phyloP scores from a whole-genome alignment of 2,113 vertebrate species.

The Otis tarda region DNA sequence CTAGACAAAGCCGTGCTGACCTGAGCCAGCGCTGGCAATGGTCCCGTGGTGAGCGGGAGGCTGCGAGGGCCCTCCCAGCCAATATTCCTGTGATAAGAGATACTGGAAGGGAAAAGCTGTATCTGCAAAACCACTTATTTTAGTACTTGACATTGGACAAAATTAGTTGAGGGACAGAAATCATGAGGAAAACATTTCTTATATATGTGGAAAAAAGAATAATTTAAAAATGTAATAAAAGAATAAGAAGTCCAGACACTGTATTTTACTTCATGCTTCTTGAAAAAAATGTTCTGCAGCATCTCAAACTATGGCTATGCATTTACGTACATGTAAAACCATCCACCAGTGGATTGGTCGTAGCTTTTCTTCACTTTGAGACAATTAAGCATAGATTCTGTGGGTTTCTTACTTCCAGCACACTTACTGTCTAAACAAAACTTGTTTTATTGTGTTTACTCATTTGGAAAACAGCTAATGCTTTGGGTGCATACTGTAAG shows the following conservation, averaged over 20 bases:
- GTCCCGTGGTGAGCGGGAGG: neutral
- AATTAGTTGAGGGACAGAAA: neutral
- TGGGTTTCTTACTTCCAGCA: neutral
- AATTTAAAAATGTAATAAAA: neutral
- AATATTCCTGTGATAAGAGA: constrained; percentile 40
- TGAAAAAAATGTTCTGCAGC: neutral
- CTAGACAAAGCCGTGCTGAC: neutral
- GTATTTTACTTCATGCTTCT: neutral
- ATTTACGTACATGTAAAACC: neutral
- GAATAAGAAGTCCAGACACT: neutral
- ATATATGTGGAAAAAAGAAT: neutral
- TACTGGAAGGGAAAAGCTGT: neutral
- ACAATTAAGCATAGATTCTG: neutral
- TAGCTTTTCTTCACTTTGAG: neutral
- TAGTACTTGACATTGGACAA: accelerated
- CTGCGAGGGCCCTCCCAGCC: neutral
- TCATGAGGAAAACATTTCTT: neutral
- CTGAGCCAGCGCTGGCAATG: neutral
- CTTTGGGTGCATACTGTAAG: constrained; percentile 9
- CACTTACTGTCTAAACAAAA: neutral
- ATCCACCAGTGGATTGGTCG: neutral
- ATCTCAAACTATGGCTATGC: neutral
- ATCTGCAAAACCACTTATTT: constrained; percentile 21
- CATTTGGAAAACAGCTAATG: constrained; percentile 16
- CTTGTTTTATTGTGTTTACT: constrained; percentile 22